Percentiles rank a stretch among this genome's conserved stretches.
Evolutionary conservation across 2,888 invertebrate genomes (phyloP).

Genomic region (Pollenia amentaria): DNA sequence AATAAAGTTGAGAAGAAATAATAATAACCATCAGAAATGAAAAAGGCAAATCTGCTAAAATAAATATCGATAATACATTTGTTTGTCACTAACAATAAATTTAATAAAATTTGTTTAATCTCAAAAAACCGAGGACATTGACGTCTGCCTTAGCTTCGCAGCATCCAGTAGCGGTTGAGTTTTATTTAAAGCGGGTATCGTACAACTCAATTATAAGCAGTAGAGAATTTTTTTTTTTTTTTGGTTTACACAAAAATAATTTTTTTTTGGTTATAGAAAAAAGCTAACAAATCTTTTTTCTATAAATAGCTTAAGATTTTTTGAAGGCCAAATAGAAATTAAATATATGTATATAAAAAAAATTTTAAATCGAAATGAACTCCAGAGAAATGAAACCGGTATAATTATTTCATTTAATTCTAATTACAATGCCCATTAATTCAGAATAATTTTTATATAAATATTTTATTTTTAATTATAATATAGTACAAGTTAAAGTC

Average conservation of each 20-base stretch:
- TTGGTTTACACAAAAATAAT: background rate
- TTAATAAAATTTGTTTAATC: conserved; percentile 27
- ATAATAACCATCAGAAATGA: background rate
- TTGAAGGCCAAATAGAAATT: conserved; percentile 45
- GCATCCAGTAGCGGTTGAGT: background rate
- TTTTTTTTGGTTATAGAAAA: background rate
- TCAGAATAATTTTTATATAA: background rate
- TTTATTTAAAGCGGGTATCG: background rate
- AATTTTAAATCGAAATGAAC: background rate
- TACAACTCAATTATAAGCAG: background rate
- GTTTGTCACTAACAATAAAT: conserved; percentile 10
- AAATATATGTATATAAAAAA: background rate
- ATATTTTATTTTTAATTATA: background rate
- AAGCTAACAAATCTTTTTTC: too few relatives aligned
- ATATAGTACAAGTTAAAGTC: conserved; percentile 2
- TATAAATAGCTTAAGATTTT: conserved; percentile 32
- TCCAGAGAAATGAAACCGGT: conserved; percentile 31
- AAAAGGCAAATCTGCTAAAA: conserved; percentile 20
- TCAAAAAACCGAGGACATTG: background rate
- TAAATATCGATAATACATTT: conserved; percentile 24
- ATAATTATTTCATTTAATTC: conserved; percentile 36
- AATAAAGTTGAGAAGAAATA: background rate
- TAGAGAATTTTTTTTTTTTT: background rate
- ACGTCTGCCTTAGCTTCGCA: background rate
- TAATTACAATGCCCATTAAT: conserved; percentile 26